Evolutionary conservation across 1,140 invertebrate genomes (phyloP), one percentile per base, ranked within the genome.

Genomic region (Solenopsis invicta): DNA sequence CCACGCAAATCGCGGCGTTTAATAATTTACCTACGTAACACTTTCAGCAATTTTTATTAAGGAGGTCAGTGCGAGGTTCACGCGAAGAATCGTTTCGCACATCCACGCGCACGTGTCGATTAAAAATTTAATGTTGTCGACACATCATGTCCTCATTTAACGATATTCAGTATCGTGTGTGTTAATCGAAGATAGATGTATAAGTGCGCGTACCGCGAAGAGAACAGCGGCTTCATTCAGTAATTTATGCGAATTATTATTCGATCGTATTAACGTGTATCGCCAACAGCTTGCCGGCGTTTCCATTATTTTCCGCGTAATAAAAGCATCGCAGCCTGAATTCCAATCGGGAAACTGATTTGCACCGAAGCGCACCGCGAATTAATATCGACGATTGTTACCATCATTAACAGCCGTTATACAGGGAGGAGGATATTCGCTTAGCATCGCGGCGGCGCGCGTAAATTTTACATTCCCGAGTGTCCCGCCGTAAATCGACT

Each of bases 281-380:
- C 16, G 34, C 2, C 21, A 21, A 21, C 50, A 10, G 64, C 0
- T 24, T 18, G 76, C 16, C 16, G 12, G n/a, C 56, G 29, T 80
- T 81, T 71, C 10, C 64, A 37, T 67, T 81, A 81, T 48, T 71
- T 56, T 45, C 21, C n/a, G 37, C 45, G 45, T 24, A 21, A 21
- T 41, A 21, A 50, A 13, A 66, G 45, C 18, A 50, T 24, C 16
- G 59, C 16, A 12, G 9, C 4, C 8, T 37, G n/a, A 69, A 69
- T 37, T 81, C 21, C 48, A 21, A 69, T 54, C 9, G 9, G 61
- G 8, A 16, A 59, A 13, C 29, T 62, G 62, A 81, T 81, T 81
- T 81, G 50, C 12, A 13, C n/a, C 24, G 21, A 59, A 54, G 21
- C 5, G n/a, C 34, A 13, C 21, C 50, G 50, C 37, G 21, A 71